Evolutionary conservation across 64 coral and sea anemone genomes (phyloP), one percentile per base, ranked within the genome.

Genomic region (Montipora sp.): DNA sequence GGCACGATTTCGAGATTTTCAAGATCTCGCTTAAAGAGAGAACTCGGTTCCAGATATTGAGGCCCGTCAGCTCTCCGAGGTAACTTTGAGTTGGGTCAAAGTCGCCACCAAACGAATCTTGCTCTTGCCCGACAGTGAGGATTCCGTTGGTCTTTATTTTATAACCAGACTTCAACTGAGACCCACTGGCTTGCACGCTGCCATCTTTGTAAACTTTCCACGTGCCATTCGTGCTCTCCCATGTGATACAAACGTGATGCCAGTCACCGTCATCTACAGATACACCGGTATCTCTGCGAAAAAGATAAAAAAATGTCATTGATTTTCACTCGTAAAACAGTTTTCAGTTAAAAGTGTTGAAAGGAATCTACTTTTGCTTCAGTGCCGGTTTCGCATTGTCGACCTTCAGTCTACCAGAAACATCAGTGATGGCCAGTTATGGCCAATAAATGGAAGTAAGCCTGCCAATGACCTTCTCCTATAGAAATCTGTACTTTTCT

Each of bases 211-310:
- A 24, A 24, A 24, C 24, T 24, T 24, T 24, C 24, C 24, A 24
- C 24, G 24, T 0, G 24, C 24, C 24, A 24, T 24, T 24, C 24
- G 24, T 24, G 24, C 24, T 24, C 24, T 24, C 24, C 24, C 24
- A 24, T 24, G 24, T 24, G 24, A 10, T 67, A 15, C 90, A 81
- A 92, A 91, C 69, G 79, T 87, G 90, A 73, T 92, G 90, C 90
- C 90, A 92, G 18, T 65, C 19, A 49, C 90, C 90, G 15, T 92
- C 90, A 70, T 85, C 78, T 6, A 47, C 72, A 11, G 81, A 47
- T 27, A 92, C 24, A 24, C 24, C 24, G 24, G 24, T 24, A 24
- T 24, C 24, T 24, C 24, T 24, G 24, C 24, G 24, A 24, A 24
- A 24, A 24, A 24, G 24, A 24, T 24, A 24, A 24, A 24, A 24